Evolutionary conservation across 1,140 invertebrate species (phyloP).

Genomic region (Myzus persicae): DNA sequence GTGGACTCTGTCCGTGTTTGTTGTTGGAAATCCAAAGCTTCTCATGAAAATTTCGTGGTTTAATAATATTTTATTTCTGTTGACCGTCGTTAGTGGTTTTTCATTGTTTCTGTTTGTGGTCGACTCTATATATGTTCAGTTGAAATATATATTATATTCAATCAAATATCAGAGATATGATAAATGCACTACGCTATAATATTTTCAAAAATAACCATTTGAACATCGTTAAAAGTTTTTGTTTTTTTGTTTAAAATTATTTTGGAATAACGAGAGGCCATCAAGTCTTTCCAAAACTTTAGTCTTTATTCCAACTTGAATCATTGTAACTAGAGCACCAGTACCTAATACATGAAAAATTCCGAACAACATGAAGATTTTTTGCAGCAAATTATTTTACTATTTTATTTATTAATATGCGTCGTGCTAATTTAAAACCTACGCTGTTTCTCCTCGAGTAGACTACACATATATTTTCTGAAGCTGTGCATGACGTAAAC

Average conservation of each 20-base stretch:
- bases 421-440: neutral
- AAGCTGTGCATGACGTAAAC: neutral
- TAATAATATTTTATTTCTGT: neutral
- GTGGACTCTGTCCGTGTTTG: neutral
- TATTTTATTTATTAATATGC: neutral
- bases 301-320: too few relatives aligned
- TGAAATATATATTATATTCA: neutral
- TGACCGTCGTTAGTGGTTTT: neutral
- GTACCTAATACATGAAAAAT: neutral
- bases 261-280: too few relatives aligned
- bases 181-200: neutral
- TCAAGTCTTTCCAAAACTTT: too few relatives aligned
- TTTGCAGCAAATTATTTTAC: neutral
- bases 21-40: neutral
- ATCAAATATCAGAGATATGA: neutral
- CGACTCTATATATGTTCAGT: neutral
- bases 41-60: neutral
- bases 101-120: neutral
- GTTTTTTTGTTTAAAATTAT: too few relatives aligned
- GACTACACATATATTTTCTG: neutral
- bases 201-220: neutral
- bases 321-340: neutral
- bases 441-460: neutral
- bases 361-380: neutral
- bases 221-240: too few relatives aligned